Evolutionary conservation across 1,140 invertebrate genomes (phyloP), one percentile per base, ranked within the genome.

Genomic region (honey bee (Apis mellifera)): DNA sequence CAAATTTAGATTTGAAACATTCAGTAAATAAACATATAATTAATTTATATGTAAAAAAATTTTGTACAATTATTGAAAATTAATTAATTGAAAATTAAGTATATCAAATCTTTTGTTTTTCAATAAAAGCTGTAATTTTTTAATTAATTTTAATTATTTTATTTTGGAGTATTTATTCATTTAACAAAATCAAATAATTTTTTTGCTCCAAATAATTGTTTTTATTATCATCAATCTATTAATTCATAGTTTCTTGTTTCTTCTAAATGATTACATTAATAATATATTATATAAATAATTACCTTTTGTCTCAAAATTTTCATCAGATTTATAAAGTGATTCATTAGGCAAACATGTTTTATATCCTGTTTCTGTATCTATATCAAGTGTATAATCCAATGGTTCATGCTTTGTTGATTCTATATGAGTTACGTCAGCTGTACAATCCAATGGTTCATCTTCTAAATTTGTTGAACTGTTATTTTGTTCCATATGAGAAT

Each of bases 381-480:
- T 83, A 32, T 86, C 89, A 21, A 85, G 54, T 0, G 84, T 88
- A 74, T 91, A 90, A 84, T 92, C 88, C 32, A 89, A 23, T 12
- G 87, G 86, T 80, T 90, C 87, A 9, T 87, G 82, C 62, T 87
- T 83, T 54, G 80, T 4, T 65, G 70, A 62, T 59, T 82, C 60
- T n/a, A 55, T 26, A 15, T 84, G 83, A 75, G 55, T 70, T 52
- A 88, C 65, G 21, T 91, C 89, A 2, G 90, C 84, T 19, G 90
- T 91, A 42, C 86, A 92, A 54, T 92, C 89, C 48, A 91, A 75
- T 0, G 90, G 90, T 69, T 86, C 79, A 12, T 92, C 88, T 17
- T 88, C 85, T n/a, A 82, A 50, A 55, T 76, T 74, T 77, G 69
- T 72, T 19, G 69, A 78, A 60, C 54, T 78, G 13, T 85, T 78